Conservation (phyloP, 2,113 vertebrate genomes). For the Oreochromis aureus region DNA sequence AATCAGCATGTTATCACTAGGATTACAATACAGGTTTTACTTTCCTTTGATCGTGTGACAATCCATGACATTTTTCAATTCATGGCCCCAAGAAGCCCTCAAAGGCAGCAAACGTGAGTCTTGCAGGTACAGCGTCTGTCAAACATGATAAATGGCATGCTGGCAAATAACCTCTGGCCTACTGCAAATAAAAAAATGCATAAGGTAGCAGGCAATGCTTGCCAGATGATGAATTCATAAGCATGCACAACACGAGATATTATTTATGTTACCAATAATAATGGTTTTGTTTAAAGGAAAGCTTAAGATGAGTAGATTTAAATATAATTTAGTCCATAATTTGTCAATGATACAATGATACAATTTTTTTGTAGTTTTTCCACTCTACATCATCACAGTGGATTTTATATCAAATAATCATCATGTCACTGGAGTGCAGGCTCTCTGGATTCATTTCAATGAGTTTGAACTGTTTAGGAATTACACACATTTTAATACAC, state of each 20-base stretch:
- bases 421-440: not conserved
- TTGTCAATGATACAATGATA: not conserved
- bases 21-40: conserved; percentile 6
- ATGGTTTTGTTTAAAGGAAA: not conserved
- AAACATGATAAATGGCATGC: not conserved
- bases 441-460: not conserved
- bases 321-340: not conserved
- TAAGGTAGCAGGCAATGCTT: not conserved
- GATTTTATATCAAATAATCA: not conserved
- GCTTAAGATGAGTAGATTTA: not conserved
- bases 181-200: not conserved
- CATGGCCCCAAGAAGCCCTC: not conserved
- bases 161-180: not conserved
- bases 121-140: not conserved
- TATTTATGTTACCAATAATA: not conserved
- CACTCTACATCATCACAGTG: not conserved
- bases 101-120: not conserved
- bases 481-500: not conserved
- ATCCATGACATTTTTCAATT: conserved; percentile 40
- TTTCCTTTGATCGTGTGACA: conserved; percentile 35
- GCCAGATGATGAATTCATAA: not conserved
- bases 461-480: not conserved
- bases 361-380: not conserved
- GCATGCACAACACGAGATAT: not conserved
- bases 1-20: conserved; percentile 6